These are phyloP conservation scores for Hyposoter didymator DNA, from an alignment of 2,888 invertebrate species.

Conservation along the genomic window DNA sequence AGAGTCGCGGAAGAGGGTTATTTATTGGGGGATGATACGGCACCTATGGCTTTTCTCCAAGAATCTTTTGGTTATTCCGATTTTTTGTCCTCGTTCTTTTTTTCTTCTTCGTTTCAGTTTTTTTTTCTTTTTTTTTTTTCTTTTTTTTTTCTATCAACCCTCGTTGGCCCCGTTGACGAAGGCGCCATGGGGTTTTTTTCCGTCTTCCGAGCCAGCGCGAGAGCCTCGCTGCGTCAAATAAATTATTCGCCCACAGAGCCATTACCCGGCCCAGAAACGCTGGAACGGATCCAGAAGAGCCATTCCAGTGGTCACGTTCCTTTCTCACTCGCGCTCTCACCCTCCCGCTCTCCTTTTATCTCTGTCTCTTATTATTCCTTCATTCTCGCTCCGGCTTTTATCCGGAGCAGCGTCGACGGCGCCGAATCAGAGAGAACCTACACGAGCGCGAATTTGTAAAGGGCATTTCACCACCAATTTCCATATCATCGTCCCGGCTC, in stretches of 20 bases:
- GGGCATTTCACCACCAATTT: not conserved
- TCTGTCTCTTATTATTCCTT: conserved; percentile 32
- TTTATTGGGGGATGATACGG: conserved; percentile 53
- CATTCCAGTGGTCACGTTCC: conserved; percentile 59
- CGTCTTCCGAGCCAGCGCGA: conserved; percentile 42
- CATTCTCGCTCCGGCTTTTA: conserved; percentile 48
- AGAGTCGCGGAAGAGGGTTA: conserved; percentile 20
- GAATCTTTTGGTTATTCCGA: conserved; percentile 40
- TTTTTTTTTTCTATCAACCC: conserved; percentile 33
- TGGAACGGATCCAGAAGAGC: conserved; percentile 68
- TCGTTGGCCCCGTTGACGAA: conserved; percentile 35
- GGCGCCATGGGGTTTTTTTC: conserved; percentile 54
- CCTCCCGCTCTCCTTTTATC: conserved; percentile 18
- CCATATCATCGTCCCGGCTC: not conserved
- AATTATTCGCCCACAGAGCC: conserved; percentile 67
- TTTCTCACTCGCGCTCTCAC: conserved; percentile 31
- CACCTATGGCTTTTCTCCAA: conserved; percentile 60
- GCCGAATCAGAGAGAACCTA: conserved; percentile 2
- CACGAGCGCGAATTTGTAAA: conserved; percentile 21
- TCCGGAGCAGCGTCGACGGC: conserved; percentile 26
- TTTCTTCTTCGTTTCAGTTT: not conserved
- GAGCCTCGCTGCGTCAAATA: conserved; percentile 61
- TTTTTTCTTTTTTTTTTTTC: conserved; percentile 14
- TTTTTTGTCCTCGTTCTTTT: not conserved
- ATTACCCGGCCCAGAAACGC: conserved; percentile 52